phyloP scores from a whole-genome alignment of 2,888 invertebrate species.

The Apodemia zela region DNA sequence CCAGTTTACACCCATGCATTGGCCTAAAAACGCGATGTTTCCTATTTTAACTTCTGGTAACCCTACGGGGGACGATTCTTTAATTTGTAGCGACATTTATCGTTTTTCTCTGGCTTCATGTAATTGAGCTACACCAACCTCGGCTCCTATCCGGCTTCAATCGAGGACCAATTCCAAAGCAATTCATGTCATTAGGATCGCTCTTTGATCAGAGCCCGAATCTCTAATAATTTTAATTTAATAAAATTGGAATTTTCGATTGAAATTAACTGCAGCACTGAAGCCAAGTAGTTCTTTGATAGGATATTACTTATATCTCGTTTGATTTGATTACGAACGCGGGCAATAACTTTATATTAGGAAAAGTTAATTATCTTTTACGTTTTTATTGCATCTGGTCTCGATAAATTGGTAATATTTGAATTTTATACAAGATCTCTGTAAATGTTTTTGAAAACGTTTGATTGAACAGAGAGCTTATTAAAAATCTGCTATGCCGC shows the following conservation, averaged over 20 bases:
- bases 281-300: slow-evolving; percentile 36
- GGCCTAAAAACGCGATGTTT: background rate
- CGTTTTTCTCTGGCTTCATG: slow-evolving; percentile 64
- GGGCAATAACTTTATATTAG: slow-evolving; percentile 31
- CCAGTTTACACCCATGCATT: no score
- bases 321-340: slow-evolving; percentile 28
- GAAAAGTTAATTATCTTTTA: slow-evolving; percentile 29
- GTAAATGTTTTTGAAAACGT: no score
- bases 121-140: slow-evolving; percentile 62
- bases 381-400: slow-evolving; percentile 24
- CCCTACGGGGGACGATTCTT: slow-evolving; percentile 58
- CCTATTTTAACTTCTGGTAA: slow-evolving; percentile 25
- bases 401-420: slow-evolving; percentile 1
- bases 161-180: slow-evolving; percentile 60
- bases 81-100: slow-evolving; percentile 71
- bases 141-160: slow-evolving; percentile 51
- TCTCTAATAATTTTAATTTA: slow-evolving; percentile 60
- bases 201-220: slow-evolving; percentile 58
- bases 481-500: no score
- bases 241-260: slow-evolving; percentile 50
- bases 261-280: slow-evolving; percentile 38
- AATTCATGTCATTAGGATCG: slow-evolving; percentile 60
- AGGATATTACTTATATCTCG: slow-evolving; percentile 31
- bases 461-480: no score
- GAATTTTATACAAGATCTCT: no score